Evolutionary conservation across 2,797 vertebrate species (phyloP), one percentile per base, ranked within the genome.

Genomic region (Protosalanx chinensis): DNA sequence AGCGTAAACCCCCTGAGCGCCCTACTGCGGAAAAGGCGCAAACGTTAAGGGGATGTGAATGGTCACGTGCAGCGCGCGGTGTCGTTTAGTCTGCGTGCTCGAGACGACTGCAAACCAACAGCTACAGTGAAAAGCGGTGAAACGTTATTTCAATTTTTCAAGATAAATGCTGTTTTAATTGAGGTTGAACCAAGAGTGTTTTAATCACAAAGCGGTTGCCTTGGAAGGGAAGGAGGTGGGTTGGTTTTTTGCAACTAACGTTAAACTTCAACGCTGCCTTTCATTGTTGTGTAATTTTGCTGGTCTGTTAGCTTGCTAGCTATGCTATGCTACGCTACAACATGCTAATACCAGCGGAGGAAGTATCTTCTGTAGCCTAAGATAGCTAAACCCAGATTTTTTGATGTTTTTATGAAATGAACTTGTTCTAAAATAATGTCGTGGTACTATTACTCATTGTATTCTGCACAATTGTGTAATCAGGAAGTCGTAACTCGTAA

Each of bases 21-120:
- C 0, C 15, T 0, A 0, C 0, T 0, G 0, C 1, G 0, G 4
- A 0, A 69, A 29, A 5, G 7, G n/a, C 87, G 88, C 84, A 89
- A 0, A 0, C 1, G 2, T 0, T 84, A 35, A 20, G 82, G 76
- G 91, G 91, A 33, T 91, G 0, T 6, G 18, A 1, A n/a, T 1
- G 6, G 4, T 0, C 8, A 75, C 82, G 81, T 37, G 64, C 77
- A 86, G 80, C 90, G 88, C 89, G 88, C 67, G 76, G 74, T 77
- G 77, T 88, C 70, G 81, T 81, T 72, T 37, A 57, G 79, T 59
- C 79, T 78, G 82, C 73, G 79, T 78, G 79, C 56, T 81, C 76
- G 67, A 64, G 30, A 59, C 29, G n/a, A 71, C 68, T 72, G 75
- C 61, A 64, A 68, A 33, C 30, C 53, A 58, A 59, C 41, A 46